Conservation (phyloP, 1,140 invertebrate genomes). For the Prorops nasuta region DNA sequence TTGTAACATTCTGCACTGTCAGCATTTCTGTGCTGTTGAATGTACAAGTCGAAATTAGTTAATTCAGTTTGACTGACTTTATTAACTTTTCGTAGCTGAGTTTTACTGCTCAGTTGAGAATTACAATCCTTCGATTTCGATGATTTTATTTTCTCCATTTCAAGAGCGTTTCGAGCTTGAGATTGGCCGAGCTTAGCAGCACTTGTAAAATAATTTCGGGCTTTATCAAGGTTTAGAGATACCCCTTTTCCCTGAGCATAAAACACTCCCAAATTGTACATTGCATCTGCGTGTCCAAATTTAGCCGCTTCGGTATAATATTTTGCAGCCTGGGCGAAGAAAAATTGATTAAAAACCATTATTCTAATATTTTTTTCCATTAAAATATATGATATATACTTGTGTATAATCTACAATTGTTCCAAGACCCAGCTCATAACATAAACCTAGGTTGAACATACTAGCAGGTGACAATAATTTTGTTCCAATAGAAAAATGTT, state of each 20-base stretch:
- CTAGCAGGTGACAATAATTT: slow-evolving; percentile 59
- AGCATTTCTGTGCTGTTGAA: neutral
- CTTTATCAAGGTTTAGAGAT: slow-evolving; percentile 46
- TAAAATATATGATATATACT: slow-evolving; percentile 38
- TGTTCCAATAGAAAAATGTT: slow-evolving; percentile 57
- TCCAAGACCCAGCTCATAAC: slow-evolving; percentile 64
- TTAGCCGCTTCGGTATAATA: slow-evolving; percentile 61
- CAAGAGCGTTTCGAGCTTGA: slow-evolving; percentile 58
- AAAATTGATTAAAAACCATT: slow-evolving; percentile 13
- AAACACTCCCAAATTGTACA: slow-evolving; percentile 66
- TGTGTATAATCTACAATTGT: slow-evolving; percentile 58
- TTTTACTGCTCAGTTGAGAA: neutral
- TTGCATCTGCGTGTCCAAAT: slow-evolving; percentile 60
- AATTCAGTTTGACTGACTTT: neutral
- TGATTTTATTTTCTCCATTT: slow-evolving; percentile 28
- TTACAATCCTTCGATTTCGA: no score
- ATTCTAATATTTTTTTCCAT: slow-evolving; percentile 1
- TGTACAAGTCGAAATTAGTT: neutral
- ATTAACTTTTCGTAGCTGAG: neutral
- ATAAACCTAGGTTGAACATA: slow-evolving; percentile 63
- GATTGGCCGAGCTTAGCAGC: slow-evolving; percentile 62
- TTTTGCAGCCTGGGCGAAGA: slow-evolving; percentile 59
- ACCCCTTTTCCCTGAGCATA: slow-evolving; percentile 63
- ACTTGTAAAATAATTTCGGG: slow-evolving; percentile 54
- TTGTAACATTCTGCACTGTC: slow-evolving; percentile 8